Evolutionary conservation across 2,888 invertebrate genomes (phyloP), one percentile per base, ranked within the genome.

Genomic region (Hirtodrosophila alboralis): DNA sequence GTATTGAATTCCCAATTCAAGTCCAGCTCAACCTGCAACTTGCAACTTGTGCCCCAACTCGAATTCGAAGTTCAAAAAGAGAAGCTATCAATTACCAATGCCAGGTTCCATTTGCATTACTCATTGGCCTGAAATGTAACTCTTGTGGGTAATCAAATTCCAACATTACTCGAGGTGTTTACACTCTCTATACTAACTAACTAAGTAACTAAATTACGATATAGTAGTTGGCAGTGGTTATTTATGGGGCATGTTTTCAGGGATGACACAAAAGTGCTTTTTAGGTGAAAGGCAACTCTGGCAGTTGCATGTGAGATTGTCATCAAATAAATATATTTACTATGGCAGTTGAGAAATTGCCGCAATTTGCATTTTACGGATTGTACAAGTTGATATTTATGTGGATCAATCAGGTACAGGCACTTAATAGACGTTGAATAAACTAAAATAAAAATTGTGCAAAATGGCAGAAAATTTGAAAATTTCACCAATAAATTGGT

Each of bases 91-190:
- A 64, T 76, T 84, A 59, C 48, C 70, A 63, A 45, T 70, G 59
- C 34, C 69, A 56, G 40, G 48, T 40, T 51, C 56, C 73, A 70
- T 70, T 70, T 72, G 73, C 56, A 72, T 83, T 83, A 79, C 69
- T 79, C 83, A 78, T 26, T 23, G 31, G 63, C 44, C 34, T 33
- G 18, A 56, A 41, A 36, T 62, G 48, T 28, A 49, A 36, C 8
- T 23, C 2, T 51, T 56, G 62, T 41, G n/a, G 34, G 56, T 63
- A 63, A 66, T 47, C 52, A 37, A 57, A 74, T 59, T 49, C 62
- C 51, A 27, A 16, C 26, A 51, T 65, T 48, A 18, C 30, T 14
- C 18, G 9, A 41, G 45, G 53, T 61, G 51, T 52, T 33, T 23
- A 7, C 9, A 4, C 14, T 33, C 18, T 12, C 48, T 36, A 28